Percentiles rank a stretch among this genome's conserved stretches.
Conservation (phyloP, 2,888 invertebrate species). For the Sesia bembeciformis region DNA sequence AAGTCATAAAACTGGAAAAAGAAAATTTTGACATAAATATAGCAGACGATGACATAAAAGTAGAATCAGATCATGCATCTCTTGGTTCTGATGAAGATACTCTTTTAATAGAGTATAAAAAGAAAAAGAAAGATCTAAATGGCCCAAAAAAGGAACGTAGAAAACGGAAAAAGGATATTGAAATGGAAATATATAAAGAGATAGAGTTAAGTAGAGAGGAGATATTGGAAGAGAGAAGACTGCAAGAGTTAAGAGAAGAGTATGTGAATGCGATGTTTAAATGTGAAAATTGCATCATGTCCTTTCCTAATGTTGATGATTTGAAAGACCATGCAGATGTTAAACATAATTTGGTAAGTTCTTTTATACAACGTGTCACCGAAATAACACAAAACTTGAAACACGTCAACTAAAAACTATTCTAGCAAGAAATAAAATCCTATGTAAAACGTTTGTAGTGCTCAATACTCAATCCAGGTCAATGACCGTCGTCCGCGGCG, state of each 20-base stretch:
- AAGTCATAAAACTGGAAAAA: neutral
- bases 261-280: slow-evolving; percentile 51
- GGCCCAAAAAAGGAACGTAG: slow-evolving; percentile 13
- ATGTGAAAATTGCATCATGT: slow-evolving; percentile 41
- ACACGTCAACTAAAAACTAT: no score
- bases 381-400: no score
- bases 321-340: slow-evolving; percentile 39
- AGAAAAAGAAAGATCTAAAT: slow-evolving; percentile 1
- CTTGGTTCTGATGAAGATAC: neutral
- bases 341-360: slow-evolving; percentile 50
- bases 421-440: no score
- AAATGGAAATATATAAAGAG: slow-evolving; percentile 24
- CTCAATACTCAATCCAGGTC: no score
- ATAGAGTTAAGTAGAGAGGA: slow-evolving; percentile 32
- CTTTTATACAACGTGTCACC: no score
- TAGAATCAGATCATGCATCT: neutral
- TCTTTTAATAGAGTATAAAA: neutral
- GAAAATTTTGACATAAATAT: neutral
- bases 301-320: slow-evolving; percentile 53
- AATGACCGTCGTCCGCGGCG: no score
- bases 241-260: slow-evolving; percentile 29
- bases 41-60: neutral
- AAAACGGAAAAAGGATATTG: slow-evolving; percentile 5
- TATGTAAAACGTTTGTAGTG: no score
- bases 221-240: slow-evolving; percentile 35